A percentile compares a stretch with the other conserved stretches of the same genome.
Evolutionary conservation across 2,888 invertebrate species (phyloP).

Genomic region (Zygogramma bicolorata): DNA sequence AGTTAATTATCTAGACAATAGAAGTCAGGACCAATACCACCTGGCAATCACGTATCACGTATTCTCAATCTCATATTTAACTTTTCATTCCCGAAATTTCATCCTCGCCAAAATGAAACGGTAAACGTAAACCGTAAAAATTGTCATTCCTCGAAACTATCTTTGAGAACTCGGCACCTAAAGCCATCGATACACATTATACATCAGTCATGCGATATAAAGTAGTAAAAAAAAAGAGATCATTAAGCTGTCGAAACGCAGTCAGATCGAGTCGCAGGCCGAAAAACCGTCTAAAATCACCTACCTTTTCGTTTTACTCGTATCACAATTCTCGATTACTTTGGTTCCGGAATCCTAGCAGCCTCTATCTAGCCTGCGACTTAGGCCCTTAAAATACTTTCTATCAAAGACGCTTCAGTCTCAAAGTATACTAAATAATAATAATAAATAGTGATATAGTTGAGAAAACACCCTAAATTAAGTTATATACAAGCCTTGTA

Average conservation of each 20-base stretch:
- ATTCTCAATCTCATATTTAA: too few relatives aligned
- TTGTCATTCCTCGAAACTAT: not conserved
- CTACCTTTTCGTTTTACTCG: not conserved
- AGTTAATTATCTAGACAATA: too few relatives aligned
- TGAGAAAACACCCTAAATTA: not conserved
- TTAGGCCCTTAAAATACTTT: not conserved
- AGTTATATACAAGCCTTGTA: conserved; percentile 9
- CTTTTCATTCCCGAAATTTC: too few relatives aligned
- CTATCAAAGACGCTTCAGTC: not conserved
- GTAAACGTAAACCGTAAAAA: too few relatives aligned
- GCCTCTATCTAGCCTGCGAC: not conserved
- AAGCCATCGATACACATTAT: not conserved
- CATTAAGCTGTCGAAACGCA: conserved; percentile 2
- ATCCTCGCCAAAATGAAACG: not conserved
- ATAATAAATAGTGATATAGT: not conserved
- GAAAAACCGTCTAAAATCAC: not conserved
- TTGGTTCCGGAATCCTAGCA: not conserved
- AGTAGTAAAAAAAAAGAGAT: not conserved
- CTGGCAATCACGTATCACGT: too few relatives aligned
- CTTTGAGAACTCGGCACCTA: not conserved
- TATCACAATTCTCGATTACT: not conserved
- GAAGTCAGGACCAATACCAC: too few relatives aligned
- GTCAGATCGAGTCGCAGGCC: not conserved
- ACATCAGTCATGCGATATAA: not conserved
- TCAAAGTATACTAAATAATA: conserved; percentile 6